Base-by-base conservation (phyloP, 2,888 invertebrate species). In the Imbricaverruca yamaguchii region DNA sequence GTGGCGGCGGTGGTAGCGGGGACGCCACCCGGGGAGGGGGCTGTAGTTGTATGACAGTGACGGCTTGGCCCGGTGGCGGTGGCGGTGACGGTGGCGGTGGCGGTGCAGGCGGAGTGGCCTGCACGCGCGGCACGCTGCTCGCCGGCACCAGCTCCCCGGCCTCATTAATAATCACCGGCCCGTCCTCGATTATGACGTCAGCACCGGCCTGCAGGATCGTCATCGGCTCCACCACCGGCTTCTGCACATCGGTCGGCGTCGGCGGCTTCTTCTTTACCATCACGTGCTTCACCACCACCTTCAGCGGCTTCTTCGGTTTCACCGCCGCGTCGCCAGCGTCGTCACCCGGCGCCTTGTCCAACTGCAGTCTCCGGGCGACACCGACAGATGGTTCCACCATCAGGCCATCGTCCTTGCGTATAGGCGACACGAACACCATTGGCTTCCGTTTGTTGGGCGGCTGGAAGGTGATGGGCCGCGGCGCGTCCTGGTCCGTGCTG, bases 81-180 rank as follows among this genome's bases (percentile, higher is more conserved):
- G 39, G 39, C 39, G 39, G 39, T 39, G 39, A 39, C 39, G 39
- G 4, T 1, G 39, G 39, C 39, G 39, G 39, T 39, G 39, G 39
- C 39, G 39, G 39, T 4, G 39, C 2, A 1, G 39, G 39, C 39
- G 39, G 39, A 39, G 39, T 39, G 39, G 39, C 39, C 39, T 39
- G 39, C 39, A 39, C 39, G 39, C 39, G 39, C 39, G 39, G 39
- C 39, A 39, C 39, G 39, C 39, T 59, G 0, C 74, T 53, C 15
- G 55, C 74, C 74, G 74, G 55, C 53, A 74, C 74, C 74, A 74
- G 74, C 74, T 74, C 53, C 13, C 74, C 74, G 8, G 53, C 15
- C n/a, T 74, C 74, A 23, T 74, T 53, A 21, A 74, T 74, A 21
- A 74, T 74, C 10, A 74, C 74, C 9, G 74, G 74, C 10, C 74